A percentile compares a stretch with the other conserved stretches of the same genome.
Evolutionary conservation across 1,140 invertebrate genomes (phyloP).

Genomic region (Lepidurus packardi): DNA sequence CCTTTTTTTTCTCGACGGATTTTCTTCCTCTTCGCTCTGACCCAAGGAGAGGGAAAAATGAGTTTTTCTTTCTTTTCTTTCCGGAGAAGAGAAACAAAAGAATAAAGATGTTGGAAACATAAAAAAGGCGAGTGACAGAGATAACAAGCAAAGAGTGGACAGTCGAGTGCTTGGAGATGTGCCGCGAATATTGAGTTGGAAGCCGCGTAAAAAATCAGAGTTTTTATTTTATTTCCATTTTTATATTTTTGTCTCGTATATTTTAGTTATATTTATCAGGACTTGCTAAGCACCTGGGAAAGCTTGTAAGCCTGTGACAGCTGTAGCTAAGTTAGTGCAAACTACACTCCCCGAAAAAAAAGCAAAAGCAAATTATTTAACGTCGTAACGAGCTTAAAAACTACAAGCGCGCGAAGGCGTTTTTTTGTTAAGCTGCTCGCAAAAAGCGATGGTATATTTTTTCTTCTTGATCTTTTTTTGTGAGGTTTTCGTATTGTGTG

Average conservation of each 20-base stretch:
- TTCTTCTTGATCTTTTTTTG: not conserved
- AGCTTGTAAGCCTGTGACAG: conserved; percentile 23
- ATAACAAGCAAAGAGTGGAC: not conserved
- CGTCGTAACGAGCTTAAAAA: not conserved
- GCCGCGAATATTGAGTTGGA: conserved; percentile 5
- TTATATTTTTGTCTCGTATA: too few species aligned
- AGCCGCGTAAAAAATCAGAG: not conserved
- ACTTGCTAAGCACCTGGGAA: not conserved
- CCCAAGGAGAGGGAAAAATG: not conserved
- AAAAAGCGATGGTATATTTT: not conserved
- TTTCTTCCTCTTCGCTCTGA: not conserved
- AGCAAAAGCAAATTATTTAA: not conserved
- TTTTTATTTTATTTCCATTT: not conserved
- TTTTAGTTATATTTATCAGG: too few species aligned
- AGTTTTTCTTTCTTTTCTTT: not conserved
- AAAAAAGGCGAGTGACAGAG: not conserved
- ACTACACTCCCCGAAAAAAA: conserved; percentile 24
- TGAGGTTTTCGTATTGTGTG: not conserved
- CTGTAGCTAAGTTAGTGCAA: conserved; percentile 16
- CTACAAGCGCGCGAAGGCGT: not conserved
- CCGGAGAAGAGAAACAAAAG: not conserved
- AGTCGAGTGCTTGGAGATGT: not conserved
- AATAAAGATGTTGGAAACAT: not conserved
- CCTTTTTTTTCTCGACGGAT: not conserved
- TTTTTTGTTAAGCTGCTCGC: not conserved